Evolutionary conservation across 2,888 invertebrate genomes (phyloP).

Genomic region (Xanthorhoe spadicearia): DNA sequence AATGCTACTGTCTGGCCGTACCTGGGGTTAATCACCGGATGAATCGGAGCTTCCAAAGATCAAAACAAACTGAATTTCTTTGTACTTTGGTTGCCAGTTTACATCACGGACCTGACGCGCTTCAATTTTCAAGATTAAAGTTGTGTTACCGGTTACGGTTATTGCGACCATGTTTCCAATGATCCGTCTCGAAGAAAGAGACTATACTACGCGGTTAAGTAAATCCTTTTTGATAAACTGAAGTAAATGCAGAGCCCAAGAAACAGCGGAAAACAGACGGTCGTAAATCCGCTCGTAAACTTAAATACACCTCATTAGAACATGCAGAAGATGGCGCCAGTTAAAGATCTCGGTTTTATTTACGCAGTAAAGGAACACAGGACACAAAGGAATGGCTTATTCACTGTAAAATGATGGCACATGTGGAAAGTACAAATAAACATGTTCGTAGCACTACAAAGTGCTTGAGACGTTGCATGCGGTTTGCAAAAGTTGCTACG

Average conservation of each 20-base stretch:
- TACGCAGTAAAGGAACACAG: constrained; percentile 42
- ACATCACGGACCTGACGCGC: not conserved
- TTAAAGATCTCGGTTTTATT: constrained; percentile 48
- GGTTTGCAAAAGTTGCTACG: constrained; percentile 6
- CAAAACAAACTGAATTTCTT: not conserved
- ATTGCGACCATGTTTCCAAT: not conserved
- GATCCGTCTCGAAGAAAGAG: not conserved
- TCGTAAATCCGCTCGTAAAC: constrained; percentile 67
- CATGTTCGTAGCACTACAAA: constrained; percentile 1
- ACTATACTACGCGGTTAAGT: not conserved
- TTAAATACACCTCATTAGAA: constrained; percentile 63
- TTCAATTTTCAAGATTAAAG: not conserved
- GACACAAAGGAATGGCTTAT: constrained; percentile 28
- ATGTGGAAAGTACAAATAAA: constrained; percentile 15
- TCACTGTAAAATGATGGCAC: constrained; percentile 12
- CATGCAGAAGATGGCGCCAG: constrained; percentile 61
- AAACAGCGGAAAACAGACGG: constrained; percentile 48
- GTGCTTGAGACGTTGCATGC: not conserved
- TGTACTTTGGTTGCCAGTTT: not conserved
- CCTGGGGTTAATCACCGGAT: constrained; percentile 17
- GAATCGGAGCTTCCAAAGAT: not conserved
- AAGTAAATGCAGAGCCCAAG: constrained; percentile 42
- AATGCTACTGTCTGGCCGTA: constrained; percentile 21
- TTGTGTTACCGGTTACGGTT: not conserved
- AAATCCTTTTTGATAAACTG: not conserved